phyloP scores from a whole-genome alignment of 2,113 vertebrate genomes.

The Trichomycterus rosablanca region DNA sequence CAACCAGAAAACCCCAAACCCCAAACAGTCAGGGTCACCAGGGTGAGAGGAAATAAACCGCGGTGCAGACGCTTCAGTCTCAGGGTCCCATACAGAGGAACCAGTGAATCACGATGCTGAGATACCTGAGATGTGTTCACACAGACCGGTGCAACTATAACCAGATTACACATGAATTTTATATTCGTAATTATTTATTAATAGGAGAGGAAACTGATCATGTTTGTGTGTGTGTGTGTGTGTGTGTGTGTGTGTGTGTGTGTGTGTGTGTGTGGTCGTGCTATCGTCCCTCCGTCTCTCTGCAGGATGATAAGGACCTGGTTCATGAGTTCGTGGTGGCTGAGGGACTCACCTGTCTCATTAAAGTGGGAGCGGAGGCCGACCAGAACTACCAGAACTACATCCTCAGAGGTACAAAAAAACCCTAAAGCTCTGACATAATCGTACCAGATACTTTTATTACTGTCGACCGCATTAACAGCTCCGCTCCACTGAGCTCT shows the following conservation, averaged over 20 bases:
- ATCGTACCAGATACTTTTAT: no score
- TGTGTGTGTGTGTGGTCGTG: background rate
- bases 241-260: conserved; percentile 1
- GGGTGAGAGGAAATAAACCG: conserved; percentile 40
- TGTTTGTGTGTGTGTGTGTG: no score
- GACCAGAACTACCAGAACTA: conserved; percentile 99
- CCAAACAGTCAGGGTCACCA: conserved; percentile 47
- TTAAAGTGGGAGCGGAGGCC: conserved; percentile 93
- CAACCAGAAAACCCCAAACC: conserved; percentile 28
- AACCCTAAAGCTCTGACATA: background rate
- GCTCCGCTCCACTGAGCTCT: no score
- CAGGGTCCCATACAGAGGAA: conserved; percentile 11
- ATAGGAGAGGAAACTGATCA: no score
- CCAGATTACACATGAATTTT: background rate
- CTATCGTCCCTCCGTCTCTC: background rate
- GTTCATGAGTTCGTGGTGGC: conserved; percentile 95
- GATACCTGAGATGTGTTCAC: background rate
- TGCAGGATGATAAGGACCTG: conserved; percentile 96
- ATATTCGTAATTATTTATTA: background rate
- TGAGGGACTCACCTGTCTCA: conserved; percentile 91
- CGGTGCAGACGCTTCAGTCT: conserved; percentile 26
- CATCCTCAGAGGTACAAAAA: conserved; percentile 92
- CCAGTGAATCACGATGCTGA: conserved; percentile 10
- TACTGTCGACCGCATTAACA: no score
- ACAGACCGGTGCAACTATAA: background rate